Base-by-base conservation (phyloP, 2,888 invertebrate species). In the Acanthococcus lagerstroemiae region DNA sequence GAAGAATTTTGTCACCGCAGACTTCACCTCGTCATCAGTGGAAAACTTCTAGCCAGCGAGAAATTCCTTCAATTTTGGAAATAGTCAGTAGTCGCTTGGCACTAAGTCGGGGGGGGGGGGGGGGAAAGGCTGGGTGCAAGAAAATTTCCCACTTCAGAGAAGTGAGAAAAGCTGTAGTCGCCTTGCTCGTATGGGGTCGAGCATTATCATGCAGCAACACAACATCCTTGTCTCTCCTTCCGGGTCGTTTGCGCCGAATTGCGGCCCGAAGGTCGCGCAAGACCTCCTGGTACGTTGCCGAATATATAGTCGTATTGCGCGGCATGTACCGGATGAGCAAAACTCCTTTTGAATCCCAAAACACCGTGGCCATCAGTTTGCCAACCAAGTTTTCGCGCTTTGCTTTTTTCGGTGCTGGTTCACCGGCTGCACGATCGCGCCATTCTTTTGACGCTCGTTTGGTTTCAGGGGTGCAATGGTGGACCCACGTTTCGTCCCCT, bases 401-500 rank as follows among this genome's bases (percentile, higher is more conserved):
- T 5, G 12, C 48, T 9, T 48, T 48, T 17, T 48, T 30, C 12
- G 37, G 6, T 17, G 24, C 30, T 17, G 48, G 65, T 19, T 54
- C 65, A 21, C 65, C 65, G 46, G 48, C 56, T 4, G 21, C 24
- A 15, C 55, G 54, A 27, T 65, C 45, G 17, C 48, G 15, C 50
- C 65, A 50, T 46, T 55, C 56, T 30, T 21, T 65, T 17, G 37
- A 27, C 24, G 55, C 19, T 24, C 12, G n/a, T 30, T 65, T 65
- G 17, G 7, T 48, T 30, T 56, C 45, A 7, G 65, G 65, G 15
- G 65, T 65, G 46, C 54, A 63, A 24, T 63, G 37, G n/a, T 63
- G 54, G 3, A 63, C 54, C 63, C 54, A 63, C n/a, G 65, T 66
- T 24, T 56, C 66, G 21, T 66, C 66, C 6, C 44, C 48, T 12